Base-by-base conservation (phyloP, 2,113 vertebrate species). In the Hucho hucho region DNA sequence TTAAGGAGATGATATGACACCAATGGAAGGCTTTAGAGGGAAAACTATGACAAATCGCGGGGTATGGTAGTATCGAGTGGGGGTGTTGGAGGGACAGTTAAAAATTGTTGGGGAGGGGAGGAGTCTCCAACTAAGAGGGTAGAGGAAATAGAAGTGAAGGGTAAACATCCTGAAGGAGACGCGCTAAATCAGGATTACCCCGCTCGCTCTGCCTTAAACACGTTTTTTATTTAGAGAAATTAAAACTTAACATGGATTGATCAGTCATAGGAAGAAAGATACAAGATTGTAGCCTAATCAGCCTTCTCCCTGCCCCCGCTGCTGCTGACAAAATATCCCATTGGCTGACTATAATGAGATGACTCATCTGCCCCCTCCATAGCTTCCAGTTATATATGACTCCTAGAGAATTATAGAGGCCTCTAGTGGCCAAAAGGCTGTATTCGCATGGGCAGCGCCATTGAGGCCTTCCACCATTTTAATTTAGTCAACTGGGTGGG, bases 201-300 rank as follows among this genome's bases (percentile, higher is more conserved):
- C n/a, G 58, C 58, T n/a, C n/a, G 9, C 58, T 61, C 58, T 24
- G 58, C 58, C 58, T 61, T 61, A 61, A 61, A 61, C n/a, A 61
- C 18, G 0, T 7, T 4, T 20, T 37, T 14, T 43, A 28, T 67
- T 67, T 67, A 28, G 16, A 18, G 14, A 65, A 26, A 65, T 14
- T 3, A 64, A 63, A 25, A 64, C 2, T 18, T 63, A 29, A 29
- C 25, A 29, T 65, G 1, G 26, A 28, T 26, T 26, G 26, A 9
- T 16, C 5, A 13, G 12, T 29, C 49, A 53, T 16, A 53, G 49
- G 49, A 53, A 53, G 1, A 53, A 67, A 61, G 4, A 1, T 3
- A 43, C 4, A 67, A 9, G 29, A 67, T 67, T 67, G 65, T 18
- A 37, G 6, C 65, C 7, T 37, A 67, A 32, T 67, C 16, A 43